Conservation (phyloP, 1,140 invertebrate species). For the Lepidurus apus region DNA sequence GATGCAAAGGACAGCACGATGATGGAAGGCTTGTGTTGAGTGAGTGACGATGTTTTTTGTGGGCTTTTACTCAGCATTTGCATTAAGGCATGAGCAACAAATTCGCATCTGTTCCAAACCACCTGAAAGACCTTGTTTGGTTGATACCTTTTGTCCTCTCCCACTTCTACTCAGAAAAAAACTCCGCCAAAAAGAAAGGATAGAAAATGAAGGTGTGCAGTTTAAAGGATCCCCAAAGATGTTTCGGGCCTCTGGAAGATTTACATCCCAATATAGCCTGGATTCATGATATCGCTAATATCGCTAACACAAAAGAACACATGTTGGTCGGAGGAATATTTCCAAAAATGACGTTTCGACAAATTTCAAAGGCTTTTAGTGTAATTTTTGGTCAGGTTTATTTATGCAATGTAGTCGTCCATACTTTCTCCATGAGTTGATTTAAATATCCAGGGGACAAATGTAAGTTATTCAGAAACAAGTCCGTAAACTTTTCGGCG, state of each 20-base stretch:
- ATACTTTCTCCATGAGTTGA: conserved; percentile 15
- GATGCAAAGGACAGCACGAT: neutral
- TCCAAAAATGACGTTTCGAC: neutral
- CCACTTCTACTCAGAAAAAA: neutral
- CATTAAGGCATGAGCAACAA: neutral
- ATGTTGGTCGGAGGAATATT: neutral
- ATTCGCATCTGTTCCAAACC: neutral
- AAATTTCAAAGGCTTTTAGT: conserved; percentile 7
- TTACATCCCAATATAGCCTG: conserved; percentile 18
- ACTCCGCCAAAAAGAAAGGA: neutral
- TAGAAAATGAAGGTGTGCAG: neutral
- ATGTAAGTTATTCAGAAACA: conserved; percentile 20
- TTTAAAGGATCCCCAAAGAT: neutral
- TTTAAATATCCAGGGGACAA: conserved; percentile 13
- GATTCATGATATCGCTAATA: neutral
- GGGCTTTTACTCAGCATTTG: no score
- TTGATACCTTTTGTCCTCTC: neutral
- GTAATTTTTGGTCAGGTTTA: conserved; percentile 17
- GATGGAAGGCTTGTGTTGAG: neutral
- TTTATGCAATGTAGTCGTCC: conserved; percentile 21
- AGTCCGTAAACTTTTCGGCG: conserved; percentile 4
- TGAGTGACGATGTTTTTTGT: neutral
- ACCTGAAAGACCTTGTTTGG: neutral
- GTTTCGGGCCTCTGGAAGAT: conserved; percentile 1
- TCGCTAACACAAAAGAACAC: neutral